Percentiles rank a stretch among this genome's conserved stretches.
Conservation (phyloP, 2,797 vertebrate species). For the Poecile montanus region DNA sequence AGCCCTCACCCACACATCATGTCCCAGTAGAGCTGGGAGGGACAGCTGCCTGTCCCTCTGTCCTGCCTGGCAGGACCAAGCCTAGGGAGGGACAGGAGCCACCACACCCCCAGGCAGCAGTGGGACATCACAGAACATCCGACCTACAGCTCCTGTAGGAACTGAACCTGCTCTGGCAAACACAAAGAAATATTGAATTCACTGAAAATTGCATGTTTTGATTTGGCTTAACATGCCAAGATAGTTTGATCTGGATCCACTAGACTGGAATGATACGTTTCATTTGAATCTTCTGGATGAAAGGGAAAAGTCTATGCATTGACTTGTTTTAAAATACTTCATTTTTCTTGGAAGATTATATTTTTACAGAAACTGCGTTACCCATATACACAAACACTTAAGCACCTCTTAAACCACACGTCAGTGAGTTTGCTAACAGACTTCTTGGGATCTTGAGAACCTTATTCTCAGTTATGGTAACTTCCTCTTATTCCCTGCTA, state of each 20-base stretch:
- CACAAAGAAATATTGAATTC: background rate
- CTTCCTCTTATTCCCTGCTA: background rate
- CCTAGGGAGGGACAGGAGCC: background rate
- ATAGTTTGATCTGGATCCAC: background rate
- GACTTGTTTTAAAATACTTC: background rate
- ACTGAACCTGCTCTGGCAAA: background rate
- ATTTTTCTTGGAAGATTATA: background rate
- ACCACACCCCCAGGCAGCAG: background rate
- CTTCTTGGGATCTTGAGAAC: background rate
- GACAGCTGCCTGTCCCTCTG: background rate
- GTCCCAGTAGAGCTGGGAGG: background rate
- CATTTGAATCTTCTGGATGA: background rate
- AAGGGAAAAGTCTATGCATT: background rate
- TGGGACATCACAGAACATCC: background rate
- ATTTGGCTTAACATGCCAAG: background rate
- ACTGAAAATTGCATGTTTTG: constrained; percentile 8
- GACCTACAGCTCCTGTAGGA: background rate
- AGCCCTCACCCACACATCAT: background rate
- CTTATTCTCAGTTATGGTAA: background rate
- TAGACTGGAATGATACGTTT: background rate
- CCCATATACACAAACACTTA: background rate
- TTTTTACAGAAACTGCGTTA: background rate
- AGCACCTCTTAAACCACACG: background rate
- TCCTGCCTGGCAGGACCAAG: background rate
- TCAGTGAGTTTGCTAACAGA: background rate